Percentiles rank a stretch among this genome's conserved stretches.
Conservation (phyloP, 2,113 vertebrate species). For the Chlamydotis undulata region DNA sequence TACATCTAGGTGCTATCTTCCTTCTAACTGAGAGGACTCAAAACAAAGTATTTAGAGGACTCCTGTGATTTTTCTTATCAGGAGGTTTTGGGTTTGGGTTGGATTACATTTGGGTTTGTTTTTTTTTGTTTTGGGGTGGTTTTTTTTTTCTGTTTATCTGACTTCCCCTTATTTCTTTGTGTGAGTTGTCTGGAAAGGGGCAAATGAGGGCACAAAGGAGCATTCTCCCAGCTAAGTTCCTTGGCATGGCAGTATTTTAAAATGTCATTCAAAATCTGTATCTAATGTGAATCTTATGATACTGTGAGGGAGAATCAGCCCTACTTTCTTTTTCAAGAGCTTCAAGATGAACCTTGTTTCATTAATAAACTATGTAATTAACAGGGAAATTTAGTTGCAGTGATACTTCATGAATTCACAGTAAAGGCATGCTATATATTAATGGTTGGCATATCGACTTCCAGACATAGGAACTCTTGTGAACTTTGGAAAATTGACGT, state of each 20-base stretch:
- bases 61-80: neutral
- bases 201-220: neutral
- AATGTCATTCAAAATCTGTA: conserved; percentile 12
- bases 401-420: conserved; percentile 42
- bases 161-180: neutral
- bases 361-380: conserved; percentile 60
- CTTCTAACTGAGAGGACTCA: neutral
- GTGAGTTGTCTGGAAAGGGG: neutral
- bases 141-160: neutral
- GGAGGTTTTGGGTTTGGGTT: neutral
- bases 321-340: conserved; percentile 35
- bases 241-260: neutral
- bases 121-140: neutral
- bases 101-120: neutral
- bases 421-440: conserved; percentile 13
- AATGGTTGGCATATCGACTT: conserved; percentile 7
- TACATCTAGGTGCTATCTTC: neutral
- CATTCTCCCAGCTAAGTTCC: neutral
- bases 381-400: conserved; percentile 33
- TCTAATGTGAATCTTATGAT: neutral
- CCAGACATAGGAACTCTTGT: neutral
- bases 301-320: neutral
- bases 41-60: neutral
- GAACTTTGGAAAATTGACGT: neutral
- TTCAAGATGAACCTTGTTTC: conserved; percentile 25